Conservation (phyloP, 2,113 vertebrate species). For the Entelurus aequoreus region DNA sequence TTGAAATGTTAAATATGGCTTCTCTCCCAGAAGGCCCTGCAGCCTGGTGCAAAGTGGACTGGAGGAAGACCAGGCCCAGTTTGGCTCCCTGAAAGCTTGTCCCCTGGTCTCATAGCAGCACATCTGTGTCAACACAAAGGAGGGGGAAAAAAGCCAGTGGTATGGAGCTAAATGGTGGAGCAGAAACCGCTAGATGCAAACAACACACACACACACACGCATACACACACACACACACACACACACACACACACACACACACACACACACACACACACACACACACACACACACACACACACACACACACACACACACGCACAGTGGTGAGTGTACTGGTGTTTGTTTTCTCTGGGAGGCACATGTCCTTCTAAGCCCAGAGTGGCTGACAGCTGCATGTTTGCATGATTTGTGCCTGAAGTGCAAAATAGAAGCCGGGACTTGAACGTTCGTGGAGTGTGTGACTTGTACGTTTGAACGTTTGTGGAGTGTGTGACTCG, state of each 20-base stretch:
- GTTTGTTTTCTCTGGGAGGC: constrained; percentile 36
- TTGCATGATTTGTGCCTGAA: constrained; percentile 3
- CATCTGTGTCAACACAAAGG: constrained; percentile 62
- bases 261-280: constrained; percentile 23
- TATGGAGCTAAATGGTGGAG: constrained; percentile 39
- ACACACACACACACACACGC: constrained; percentile 27
- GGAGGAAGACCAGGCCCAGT: constrained; percentile 40
- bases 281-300: constrained; percentile 22
- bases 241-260: constrained; percentile 26
- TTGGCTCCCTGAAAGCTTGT: constrained; percentile 32
- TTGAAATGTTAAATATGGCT: constrained; percentile 7
- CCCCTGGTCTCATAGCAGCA: constrained; percentile 37
- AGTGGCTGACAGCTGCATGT: constrained; percentile 15
- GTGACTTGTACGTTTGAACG: no score
- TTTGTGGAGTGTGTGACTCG: no score
- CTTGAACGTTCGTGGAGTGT: constrained; percentile 2
- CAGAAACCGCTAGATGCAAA: constrained; percentile 44
- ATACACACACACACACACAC: constrained; percentile 26
- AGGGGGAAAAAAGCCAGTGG: constrained; percentile 24
- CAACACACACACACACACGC: constrained; percentile 34
- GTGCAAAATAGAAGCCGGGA: constrained; percentile 8
- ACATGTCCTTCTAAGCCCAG: constrained; percentile 2
- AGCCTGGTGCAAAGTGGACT: constrained; percentile 17
- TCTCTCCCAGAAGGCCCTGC: neutral
- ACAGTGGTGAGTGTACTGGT: constrained; percentile 24